These are phyloP conservation scores for Zaprionus ornatus DNA, from an alignment of 1,140 invertebrate genomes.

Conservation along the genomic window DNA sequence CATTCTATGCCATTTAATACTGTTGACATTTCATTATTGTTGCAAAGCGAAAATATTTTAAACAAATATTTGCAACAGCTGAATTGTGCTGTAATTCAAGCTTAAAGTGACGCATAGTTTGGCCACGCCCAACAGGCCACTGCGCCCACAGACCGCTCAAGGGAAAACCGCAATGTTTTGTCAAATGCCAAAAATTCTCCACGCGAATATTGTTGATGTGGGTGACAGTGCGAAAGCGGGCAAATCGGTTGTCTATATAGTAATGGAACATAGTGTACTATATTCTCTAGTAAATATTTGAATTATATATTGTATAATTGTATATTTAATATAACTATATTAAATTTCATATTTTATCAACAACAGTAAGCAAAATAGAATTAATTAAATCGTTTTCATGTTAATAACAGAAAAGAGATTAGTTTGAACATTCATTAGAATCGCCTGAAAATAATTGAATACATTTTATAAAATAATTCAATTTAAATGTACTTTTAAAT, in stretches of 20 bases:
- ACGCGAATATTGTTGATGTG: constrained; percentile 9
- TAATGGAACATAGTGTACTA: neutral
- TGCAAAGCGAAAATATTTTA: constrained; percentile 60
- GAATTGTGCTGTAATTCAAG: constrained; percentile 61
- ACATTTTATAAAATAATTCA: neutral
- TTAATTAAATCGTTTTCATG: too few relatives aligned
- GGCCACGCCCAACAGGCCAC: neutral
- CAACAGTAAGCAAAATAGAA: too few relatives aligned
- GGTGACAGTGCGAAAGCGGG: neutral
- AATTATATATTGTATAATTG: neutral
- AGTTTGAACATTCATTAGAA: too few relatives aligned
- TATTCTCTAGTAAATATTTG: too few relatives aligned
- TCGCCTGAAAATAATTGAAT: neutral
- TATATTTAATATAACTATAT: neutral
- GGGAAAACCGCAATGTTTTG: constrained; percentile 65
- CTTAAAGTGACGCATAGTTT: constrained; percentile 49
- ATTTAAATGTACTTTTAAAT: too few relatives aligned
- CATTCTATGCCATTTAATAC: constrained; percentile 51
- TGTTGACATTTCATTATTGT: constrained; percentile 74
- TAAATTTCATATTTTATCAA: too few relatives aligned
- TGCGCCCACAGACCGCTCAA: neutral
- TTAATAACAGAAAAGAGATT: too few relatives aligned
- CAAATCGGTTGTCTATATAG: neutral
- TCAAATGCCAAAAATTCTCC: constrained; percentile 45
- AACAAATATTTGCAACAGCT: constrained; percentile 60